Conservation (phyloP, 2,888 invertebrate species). For the Caenorhabditis doughertyi region DNA sequence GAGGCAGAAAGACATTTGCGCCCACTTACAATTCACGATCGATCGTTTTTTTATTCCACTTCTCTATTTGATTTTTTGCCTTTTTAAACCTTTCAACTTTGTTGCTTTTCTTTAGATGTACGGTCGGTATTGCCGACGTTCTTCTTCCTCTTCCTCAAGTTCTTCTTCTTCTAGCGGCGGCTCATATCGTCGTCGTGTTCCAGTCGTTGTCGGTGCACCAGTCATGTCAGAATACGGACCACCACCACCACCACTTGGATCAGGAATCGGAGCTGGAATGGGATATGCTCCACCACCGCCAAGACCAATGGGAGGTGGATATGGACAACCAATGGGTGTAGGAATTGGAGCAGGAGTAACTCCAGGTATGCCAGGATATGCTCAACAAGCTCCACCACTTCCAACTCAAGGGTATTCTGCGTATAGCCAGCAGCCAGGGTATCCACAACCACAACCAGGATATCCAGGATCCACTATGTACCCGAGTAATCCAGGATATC, state of each 20-base stretch:
- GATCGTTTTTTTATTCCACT: slow-evolving; percentile 27
- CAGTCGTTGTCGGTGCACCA: slow-evolving; percentile 19
- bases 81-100: slow-evolving; percentile 32
- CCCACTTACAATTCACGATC: slow-evolving; percentile 35
- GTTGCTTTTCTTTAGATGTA: slow-evolving; percentile 50
- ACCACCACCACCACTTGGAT: slow-evolving; percentile 40
- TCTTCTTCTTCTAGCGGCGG: slow-evolving; percentile 50
- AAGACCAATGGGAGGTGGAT: slow-evolving; percentile 26
- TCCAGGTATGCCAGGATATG: slow-evolving; percentile 34
- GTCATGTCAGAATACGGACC: slow-evolving; percentile 21
- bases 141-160: slow-evolving; percentile 56
- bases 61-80: slow-evolving; percentile 34
- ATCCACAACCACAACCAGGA: slow-evolving; percentile 26
- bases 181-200: slow-evolving; percentile 46
- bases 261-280: slow-evolving; percentile 38
- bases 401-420: slow-evolving; percentile 45
- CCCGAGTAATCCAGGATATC: slow-evolving; percentile 29
- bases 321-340: slow-evolving; percentile 33
- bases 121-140: slow-evolving; percentile 51
- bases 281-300: slow-evolving; percentile 51
- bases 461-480: slow-evolving; percentile 32
- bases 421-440: slow-evolving; percentile 27
- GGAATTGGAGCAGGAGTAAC: slow-evolving; percentile 48
- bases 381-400: slow-evolving; percentile 51
- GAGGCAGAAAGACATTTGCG: slow-evolving; percentile 41